Conservation (phyloP, 2,113 vertebrate species). For the Sceloporus tristichus region DNA sequence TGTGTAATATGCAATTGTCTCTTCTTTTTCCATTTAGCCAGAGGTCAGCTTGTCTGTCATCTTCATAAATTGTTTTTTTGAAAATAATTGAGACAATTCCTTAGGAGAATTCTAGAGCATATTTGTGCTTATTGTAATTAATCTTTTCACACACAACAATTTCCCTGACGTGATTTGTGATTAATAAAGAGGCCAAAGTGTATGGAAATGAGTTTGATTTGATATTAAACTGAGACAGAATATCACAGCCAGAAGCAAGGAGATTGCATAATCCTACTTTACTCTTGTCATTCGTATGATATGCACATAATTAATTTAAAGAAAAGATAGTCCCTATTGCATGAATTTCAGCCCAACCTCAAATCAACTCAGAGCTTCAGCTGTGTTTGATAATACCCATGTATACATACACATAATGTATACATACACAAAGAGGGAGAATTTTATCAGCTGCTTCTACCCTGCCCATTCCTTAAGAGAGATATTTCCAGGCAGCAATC, state of each 20-base stretch:
- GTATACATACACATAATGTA: too few species aligned
- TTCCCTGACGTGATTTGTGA: conserved; percentile 41
- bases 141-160: conserved; percentile 47
- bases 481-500: too few species aligned
- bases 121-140: conserved; percentile 48
- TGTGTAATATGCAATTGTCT: conserved; percentile 15
- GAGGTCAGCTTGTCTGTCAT: conserved; percentile 28
- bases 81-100: conserved; percentile 33
- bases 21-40: conserved; percentile 26
- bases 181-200: not conserved
- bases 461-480: too few species aligned
- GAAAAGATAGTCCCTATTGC: not conserved
- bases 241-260: conserved; percentile 13
- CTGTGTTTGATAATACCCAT: not conserved
- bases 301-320: conserved; percentile 1
- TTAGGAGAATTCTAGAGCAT: conserved; percentile 39
- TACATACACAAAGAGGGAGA: too few species aligned
- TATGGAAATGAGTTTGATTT: conserved; percentile 38
- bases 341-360: conserved; percentile 10
- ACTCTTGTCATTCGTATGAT: not conserved
- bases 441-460: too few species aligned
- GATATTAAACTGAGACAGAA: not conserved
- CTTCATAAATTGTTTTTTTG: conserved; percentile 58
- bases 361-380: not conserved
- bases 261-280: not conserved